phyloP scores from a whole-genome alignment of 2,888 invertebrate genomes.

The Halictus quadricinctus region DNA sequence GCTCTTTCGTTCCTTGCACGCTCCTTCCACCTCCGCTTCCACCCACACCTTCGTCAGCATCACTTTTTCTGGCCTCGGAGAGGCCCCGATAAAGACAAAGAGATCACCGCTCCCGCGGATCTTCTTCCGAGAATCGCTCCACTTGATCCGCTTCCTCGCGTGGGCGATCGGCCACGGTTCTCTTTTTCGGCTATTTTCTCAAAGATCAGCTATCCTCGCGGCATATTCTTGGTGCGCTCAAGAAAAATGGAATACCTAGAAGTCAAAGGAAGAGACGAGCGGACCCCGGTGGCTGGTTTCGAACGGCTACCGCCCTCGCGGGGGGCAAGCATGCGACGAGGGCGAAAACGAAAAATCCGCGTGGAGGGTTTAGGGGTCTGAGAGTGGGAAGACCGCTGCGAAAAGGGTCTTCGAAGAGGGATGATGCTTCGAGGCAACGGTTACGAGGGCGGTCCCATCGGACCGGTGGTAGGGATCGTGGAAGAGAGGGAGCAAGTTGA shows the following conservation, averaged over 20 bases:
- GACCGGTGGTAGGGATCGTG: conserved; percentile 65
- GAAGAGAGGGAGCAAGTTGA: conserved; percentile 57
- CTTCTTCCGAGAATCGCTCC: conserved; percentile 58
- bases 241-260: conserved; percentile 21
- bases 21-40: conserved; percentile 66
- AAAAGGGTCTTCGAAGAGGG: conserved; percentile 71
- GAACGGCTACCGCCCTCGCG: conserved; percentile 76
- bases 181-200: background rate
- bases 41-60: conserved; percentile 63
- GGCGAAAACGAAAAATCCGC: conserved; percentile 43
- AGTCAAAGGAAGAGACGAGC: conserved; percentile 22
- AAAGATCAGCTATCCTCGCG: background rate
- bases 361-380: conserved; percentile 17
- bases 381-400: conserved; percentile 54
- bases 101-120: conserved; percentile 63
- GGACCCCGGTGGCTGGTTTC: conserved; percentile 49
- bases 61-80: conserved; percentile 53
- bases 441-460: conserved; percentile 74
- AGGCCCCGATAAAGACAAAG: conserved; percentile 54
- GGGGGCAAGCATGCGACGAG: conserved; percentile 68
- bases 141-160: conserved; percentile 35
- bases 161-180: background rate
- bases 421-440: conserved; percentile 75
- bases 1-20: conserved; percentile 73
- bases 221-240: background rate